These are phyloP conservation scores for Thripadectes ignobilis DNA, from an alignment of 2,797 vertebrate species.

Conservation along the genomic window DNA sequence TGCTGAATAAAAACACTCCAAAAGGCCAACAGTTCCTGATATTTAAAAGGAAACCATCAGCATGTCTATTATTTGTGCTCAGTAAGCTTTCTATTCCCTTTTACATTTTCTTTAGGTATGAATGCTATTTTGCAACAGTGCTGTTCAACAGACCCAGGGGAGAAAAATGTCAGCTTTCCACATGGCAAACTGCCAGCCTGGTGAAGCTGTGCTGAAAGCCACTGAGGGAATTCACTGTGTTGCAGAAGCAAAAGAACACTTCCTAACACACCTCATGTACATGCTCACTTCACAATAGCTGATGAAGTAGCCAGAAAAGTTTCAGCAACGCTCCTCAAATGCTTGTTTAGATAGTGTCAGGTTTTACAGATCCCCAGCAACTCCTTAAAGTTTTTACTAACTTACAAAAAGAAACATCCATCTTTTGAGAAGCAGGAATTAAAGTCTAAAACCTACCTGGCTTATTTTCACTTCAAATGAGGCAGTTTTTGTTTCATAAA, in stretches of 20 bases:
- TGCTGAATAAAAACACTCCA: not conserved
- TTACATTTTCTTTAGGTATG: conserved; percentile 38
- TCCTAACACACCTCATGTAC: not conserved
- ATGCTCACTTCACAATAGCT: not conserved
- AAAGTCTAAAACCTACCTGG: not conserved
- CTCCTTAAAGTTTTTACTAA: not conserved
- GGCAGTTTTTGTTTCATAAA: not conserved
- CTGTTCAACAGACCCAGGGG: conserved; percentile 39
- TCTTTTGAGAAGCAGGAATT: not conserved
- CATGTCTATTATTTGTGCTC: conserved; percentile 20
- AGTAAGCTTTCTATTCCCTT: conserved; percentile 11
- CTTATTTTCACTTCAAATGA: not conserved
- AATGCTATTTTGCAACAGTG: not conserved
- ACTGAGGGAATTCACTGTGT: conserved; percentile 42
- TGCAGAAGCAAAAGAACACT: conserved; percentile 34
- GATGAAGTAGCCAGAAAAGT: not conserved
- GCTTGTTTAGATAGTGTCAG: not conserved
- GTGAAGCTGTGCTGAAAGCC: not conserved
- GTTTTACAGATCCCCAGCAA: not conserved
- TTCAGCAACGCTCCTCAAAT: not conserved
- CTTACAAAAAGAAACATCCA: not conserved
- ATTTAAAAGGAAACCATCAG: conserved; percentile 27
- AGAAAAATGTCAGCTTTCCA: conserved; percentile 58
- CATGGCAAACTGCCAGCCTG: conserved; percentile 63
- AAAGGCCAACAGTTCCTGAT: not conserved